Evolutionary conservation across 1,140 invertebrate genomes (phyloP), one percentile per base, ranked within the genome.

Genomic region (Drosophila simulans): DNA sequence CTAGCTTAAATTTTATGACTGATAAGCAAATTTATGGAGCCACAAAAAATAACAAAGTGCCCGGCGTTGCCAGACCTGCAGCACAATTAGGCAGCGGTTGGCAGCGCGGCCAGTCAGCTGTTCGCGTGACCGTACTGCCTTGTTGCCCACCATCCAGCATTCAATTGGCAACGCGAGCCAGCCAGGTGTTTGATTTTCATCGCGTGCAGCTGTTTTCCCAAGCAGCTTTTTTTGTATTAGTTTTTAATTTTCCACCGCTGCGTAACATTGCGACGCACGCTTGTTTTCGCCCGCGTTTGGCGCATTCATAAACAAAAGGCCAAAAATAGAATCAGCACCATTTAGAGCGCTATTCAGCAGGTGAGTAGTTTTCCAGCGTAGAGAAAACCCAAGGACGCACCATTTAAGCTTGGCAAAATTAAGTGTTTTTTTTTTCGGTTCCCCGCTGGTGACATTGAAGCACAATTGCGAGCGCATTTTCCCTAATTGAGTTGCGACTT

Each of bases 291-390:
- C 37, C 12, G 43, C 39, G 51, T 59, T 63, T 42, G 20, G 31
- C 53, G 55, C 8, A 60, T 59, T 51, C 56, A 83, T 86, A 86
- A 86, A 86, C 83, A 85, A 86, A 71, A 79, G 70, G 70, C 84
- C 79, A 80, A 86, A 86, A 86, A 86, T 86, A 86, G 75, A 55
- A 66, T 48, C 56, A 68, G 34, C 51, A 70, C 72, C 66, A 75
- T 53, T 82, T 68, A 45, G 40, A 51, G 57, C 52, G 56, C 48
- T 64, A 63, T 48, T 25, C 3, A 72, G 75, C 82, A 86, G 83
- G 83, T 86, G 84, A 86, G 83, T 53, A 39, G 43, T 72, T 83
- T 78, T 77, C 54, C 59, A 58, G 42, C 42, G 10, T 10, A 8
- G 1, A 3, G 39, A 51, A 59, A 31, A 43, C 71, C 83, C 83